Evolutionary conservation across 2,888 invertebrate genomes (phyloP).

Genomic region (Tolmerus cingulatus): DNA sequence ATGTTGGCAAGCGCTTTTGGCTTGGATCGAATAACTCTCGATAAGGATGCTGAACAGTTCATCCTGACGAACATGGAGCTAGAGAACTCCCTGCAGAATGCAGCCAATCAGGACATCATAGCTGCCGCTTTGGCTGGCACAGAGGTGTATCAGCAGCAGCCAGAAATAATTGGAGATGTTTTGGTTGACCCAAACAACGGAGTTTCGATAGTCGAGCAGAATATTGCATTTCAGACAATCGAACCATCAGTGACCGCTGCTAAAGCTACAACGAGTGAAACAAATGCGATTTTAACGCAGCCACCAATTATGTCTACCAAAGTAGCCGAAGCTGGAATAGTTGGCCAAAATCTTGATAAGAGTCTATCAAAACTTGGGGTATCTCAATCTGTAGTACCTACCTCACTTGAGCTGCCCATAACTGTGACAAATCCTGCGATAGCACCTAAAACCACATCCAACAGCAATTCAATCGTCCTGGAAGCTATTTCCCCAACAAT

Average conservation of each 20-base stretch:
- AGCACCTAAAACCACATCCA: constrained; percentile 63
- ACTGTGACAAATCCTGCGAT: constrained; percentile 80
- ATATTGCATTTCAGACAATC: constrained; percentile 53
- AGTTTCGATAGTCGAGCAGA: constrained; percentile 46
- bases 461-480: constrained; percentile 50
- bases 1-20: not conserved
- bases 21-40: constrained; percentile 1
- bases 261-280: constrained; percentile 75
- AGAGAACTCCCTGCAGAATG: constrained; percentile 30
- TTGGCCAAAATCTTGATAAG: constrained; percentile 64
- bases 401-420: constrained; percentile 77
- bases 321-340: constrained; percentile 24
- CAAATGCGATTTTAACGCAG: constrained; percentile 77
- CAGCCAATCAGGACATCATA: constrained; percentile 72
- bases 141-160: constrained; percentile 72
- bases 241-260: constrained; percentile 60
- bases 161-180: constrained; percentile 51
- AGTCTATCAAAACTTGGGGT: constrained; percentile 70
- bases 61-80: constrained; percentile 1
- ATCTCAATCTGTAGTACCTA: constrained; percentile 67
- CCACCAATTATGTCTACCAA: constrained; percentile 80
- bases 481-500: constrained; percentile 48
- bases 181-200: constrained; percentile 51
- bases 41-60: constrained; percentile 38
- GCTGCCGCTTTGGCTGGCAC: constrained; percentile 79